phyloP scores from a whole-genome alignment of 2,888 invertebrate species.

The Ectobius pallidus region DNA sequence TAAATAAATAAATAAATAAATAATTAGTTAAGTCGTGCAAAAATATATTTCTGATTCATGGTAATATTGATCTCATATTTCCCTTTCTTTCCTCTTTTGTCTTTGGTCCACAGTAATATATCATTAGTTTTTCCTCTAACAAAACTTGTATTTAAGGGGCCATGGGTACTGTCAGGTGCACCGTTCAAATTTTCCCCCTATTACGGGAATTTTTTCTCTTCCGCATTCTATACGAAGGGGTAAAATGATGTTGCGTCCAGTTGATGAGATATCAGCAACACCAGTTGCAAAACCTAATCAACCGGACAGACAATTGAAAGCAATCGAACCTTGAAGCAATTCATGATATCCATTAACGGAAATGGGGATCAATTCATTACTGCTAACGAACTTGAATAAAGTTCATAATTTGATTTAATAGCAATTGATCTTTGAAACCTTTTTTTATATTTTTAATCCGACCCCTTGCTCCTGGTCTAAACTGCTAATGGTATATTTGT shows the following conservation, averaged over 20 bases:
- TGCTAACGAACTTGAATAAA: background rate
- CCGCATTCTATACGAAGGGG: too few relatives aligned
- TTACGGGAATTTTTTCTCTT: background rate
- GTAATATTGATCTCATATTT: too few relatives aligned
- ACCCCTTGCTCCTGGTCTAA: background rate
- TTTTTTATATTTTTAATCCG: too few relatives aligned
- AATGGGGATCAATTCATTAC: constrained; percentile 1
- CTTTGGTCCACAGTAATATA: background rate
- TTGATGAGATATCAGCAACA: background rate
- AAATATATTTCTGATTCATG: too few relatives aligned
- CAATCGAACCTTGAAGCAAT: constrained; percentile 21
- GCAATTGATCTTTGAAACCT: background rate
- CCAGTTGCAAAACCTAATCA: background rate
- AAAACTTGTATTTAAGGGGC: background rate
- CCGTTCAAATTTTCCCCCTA: background rate
- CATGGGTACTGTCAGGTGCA: background rate
- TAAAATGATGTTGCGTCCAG: background rate
- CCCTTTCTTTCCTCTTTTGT: background rate
- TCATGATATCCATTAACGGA: background rate
- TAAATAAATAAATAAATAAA: too few relatives aligned
- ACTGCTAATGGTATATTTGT: background rate
- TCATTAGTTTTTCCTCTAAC: background rate
- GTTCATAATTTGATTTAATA: background rate
- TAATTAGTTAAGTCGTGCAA: too few relatives aligned
- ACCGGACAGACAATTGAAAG: constrained; percentile 2